Conservation (phyloP, 1,140 invertebrate species). For the Harpegnathos saltator region DNA sequence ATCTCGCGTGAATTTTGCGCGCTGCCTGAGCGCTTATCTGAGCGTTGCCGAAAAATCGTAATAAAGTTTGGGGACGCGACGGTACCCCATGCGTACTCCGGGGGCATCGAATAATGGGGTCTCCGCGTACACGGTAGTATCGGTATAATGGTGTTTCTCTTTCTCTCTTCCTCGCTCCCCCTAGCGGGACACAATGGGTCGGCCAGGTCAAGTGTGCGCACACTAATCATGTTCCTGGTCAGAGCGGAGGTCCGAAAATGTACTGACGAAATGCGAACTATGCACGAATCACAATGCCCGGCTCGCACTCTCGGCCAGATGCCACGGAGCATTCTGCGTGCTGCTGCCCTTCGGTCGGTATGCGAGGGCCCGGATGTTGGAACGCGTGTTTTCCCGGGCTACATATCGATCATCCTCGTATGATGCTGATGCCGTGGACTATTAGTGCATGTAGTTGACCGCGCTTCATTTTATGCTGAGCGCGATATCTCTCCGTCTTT, state of each 20-base stretch:
- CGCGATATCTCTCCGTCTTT: too few relatives aligned
- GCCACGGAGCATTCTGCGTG: constrained; percentile 67
- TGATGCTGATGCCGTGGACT: constrained; percentile 12
- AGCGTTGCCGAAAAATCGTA: constrained; percentile 31
- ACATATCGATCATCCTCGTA: constrained; percentile 49
- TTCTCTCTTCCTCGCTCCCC: constrained; percentile 22
- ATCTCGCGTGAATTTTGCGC: background rate
- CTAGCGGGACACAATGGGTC: constrained; percentile 62
- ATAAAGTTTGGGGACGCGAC: constrained; percentile 62
- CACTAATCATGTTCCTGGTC: constrained; percentile 75
- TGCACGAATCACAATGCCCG: constrained; percentile 67
- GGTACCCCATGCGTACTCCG: constrained; percentile 38
- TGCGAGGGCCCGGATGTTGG: constrained; percentile 44
- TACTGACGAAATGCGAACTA: constrained; percentile 74
- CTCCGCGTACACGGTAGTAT: constrained; percentile 50
- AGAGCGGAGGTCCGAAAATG: constrained; percentile 68
- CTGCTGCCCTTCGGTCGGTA: constrained; percentile 49
- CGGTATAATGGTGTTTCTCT: constrained; percentile 68
- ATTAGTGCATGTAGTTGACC: constrained; percentile 35
- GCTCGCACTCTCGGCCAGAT: constrained; percentile 73
- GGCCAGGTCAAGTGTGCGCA: constrained; percentile 73
- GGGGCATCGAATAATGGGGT: constrained; percentile 66
- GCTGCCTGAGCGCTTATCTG: background rate
- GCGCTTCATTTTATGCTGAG: constrained; percentile 19
- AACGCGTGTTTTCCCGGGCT: constrained; percentile 50